Base-by-base conservation (phyloP, 2,888 invertebrate genomes). In the Leucophora obtusa region DNA sequence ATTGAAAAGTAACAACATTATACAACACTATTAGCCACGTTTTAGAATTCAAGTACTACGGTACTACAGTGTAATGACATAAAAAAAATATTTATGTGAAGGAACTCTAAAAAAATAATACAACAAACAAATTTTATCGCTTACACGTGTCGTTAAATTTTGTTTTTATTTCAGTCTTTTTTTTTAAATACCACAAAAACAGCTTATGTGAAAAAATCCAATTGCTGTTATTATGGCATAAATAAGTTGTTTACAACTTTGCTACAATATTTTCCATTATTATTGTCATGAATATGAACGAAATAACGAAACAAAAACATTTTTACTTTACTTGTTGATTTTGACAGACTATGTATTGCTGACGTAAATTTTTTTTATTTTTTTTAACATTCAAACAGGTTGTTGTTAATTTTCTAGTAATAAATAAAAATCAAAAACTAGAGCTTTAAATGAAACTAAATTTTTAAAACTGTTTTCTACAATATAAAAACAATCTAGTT, bases 111-210 rank as follows among this genome's bases (percentile, higher is more conserved):
- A 38, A 38, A 38, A 58, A 56, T 17, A 72, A 18, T 50, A 63
- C 62, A 50, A 70, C 50, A 70, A 21, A 66, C 68, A 38, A 17
- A 58, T 58, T 73, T 69, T 80, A 80, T 80, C 63, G 76, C 72
- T 80, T 76, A 80, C 81, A 81, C 81, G 81, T 77, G 81, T 77
- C 73, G 77, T 69, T 60, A 63, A 76, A 54, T 68, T 66, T 69
- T 60, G 14, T n/a, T 58, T 59, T 35, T 24, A 38, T 63, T 71
- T 43, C 35, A 24, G 53, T 53, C 9, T 38, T 65, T 24, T 11
- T 51, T 53, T 35, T 14, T 58, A 75, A 79, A 75, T 66, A 66
- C 66, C 59, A 33, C 21, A 72, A 59, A 65, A 62, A 62, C 21
- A 43, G 51, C 21, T 68, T 58, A 62, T 71, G 60, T 60, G 51